Conservation (phyloP, 2,797 vertebrate species). For the Pipistrellus nathusii region DNA sequence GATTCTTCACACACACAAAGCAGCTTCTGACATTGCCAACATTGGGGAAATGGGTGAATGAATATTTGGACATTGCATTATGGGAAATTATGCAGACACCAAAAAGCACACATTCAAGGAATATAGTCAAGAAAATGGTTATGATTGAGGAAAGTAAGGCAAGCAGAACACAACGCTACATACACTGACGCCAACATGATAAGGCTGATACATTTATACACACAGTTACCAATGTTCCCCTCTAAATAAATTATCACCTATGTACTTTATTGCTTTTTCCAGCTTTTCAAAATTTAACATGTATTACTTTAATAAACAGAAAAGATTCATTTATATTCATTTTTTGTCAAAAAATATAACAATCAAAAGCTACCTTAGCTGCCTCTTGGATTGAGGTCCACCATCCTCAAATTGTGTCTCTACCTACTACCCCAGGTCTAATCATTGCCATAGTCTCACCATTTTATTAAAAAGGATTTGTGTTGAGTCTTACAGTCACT, state of each 20-base stretch:
- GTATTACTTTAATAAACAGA: not conserved
- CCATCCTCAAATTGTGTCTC: not conserved
- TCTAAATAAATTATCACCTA: not conserved
- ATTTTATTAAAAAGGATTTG: not conserved
- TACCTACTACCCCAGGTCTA: rapidly evolving
- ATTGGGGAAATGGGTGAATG: not conserved
- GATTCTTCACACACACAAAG: not conserved
- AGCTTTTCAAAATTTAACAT: not conserved
- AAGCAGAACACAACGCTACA: not conserved
- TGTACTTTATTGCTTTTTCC: not conserved
- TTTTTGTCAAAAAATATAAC: not conserved
- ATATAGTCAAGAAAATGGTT: not conserved
- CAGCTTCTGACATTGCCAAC: not conserved
- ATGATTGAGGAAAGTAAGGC: not conserved
- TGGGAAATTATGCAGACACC: not conserved
- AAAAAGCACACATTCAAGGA: not conserved
- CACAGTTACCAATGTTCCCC: not conserved
- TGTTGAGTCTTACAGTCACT: not conserved
- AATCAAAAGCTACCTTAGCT: not conserved
- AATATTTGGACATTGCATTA: not conserved
- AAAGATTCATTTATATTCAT: not conserved
- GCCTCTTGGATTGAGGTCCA: not conserved
- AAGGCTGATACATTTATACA: not conserved
- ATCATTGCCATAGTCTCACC: not conserved
- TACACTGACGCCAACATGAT: not conserved